A percentile compares a stretch with the other conserved stretches of the same genome.
Conservation (phyloP, 1,140 invertebrate species). For the Acromyrmex charruanus region DNA sequence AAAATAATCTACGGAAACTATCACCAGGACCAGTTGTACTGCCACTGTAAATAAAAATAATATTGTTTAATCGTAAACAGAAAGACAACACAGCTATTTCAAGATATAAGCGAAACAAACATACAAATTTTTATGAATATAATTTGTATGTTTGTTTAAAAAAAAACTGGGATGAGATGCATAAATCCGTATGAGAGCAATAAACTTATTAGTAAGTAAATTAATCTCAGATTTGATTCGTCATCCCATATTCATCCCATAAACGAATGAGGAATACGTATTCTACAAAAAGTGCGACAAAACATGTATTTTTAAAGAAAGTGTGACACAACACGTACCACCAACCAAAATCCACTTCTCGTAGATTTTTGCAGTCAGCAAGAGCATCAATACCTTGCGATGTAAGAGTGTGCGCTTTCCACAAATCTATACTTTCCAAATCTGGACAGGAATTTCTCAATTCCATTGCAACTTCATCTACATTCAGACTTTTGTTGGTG, state of each 20-base stretch:
- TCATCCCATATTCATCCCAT: background rate
- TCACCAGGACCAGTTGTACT: conserved; percentile 86
- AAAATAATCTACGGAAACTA: conserved; percentile 86
- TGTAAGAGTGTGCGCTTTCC: conserved; percentile 93
- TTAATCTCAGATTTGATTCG: background rate
- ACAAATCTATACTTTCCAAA: conserved; percentile 93
- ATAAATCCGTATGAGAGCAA: too few species aligned
- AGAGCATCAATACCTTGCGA: conserved; percentile 90
- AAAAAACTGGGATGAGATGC: background rate
- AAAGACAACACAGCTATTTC: background rate
- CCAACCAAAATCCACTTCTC: conserved; percentile 96
- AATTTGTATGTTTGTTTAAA: background rate
- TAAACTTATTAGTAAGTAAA: background rate
- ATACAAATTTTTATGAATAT: background rate
- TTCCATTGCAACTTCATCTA: conserved; percentile 91
- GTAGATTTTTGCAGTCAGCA: conserved; percentile 89
- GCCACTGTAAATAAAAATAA: conserved; percentile 78
- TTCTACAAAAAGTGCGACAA: background rate
- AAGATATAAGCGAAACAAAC: conserved; percentile 17
- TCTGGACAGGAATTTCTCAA: conserved; percentile 89
- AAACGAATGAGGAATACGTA: background rate
- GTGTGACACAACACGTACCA: conserved; percentile 89
- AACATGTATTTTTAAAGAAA: conserved; percentile 18
- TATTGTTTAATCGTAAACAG: background rate
- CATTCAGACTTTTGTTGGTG: conserved; percentile 87